Base-by-base conservation (phyloP, 2,797 vertebrate species). In the Limnodromus scolopaceus region DNA sequence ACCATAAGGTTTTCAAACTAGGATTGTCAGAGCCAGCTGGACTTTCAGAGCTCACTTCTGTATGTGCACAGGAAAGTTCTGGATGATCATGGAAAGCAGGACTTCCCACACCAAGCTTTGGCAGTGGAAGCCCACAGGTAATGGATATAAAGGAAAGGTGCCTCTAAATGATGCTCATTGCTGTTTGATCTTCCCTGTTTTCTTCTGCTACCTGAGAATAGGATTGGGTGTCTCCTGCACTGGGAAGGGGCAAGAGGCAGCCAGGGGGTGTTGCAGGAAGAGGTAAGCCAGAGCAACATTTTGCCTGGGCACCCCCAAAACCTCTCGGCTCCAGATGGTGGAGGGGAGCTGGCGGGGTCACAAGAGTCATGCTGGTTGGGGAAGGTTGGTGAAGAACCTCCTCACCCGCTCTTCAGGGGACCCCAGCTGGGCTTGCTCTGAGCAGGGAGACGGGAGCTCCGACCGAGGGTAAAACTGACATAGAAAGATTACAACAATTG, bases 321-420 rank as follows among this genome's bases (percentile, higher is more conserved):
- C 10, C 10, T 28, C 28, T 28, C 7, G 10, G 19, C 36, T 84
- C 7, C 0, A 1, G 41, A 24, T 0, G 3, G 25, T 0, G 4
- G 9, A 8, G 16, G 27, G 25, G 19, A 81, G 41, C 65, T 0
- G 4, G 12, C 3, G 14, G 43, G 2, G 13, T 66, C 77, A 49
- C 46, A 45, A 45, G 54, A 43, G 23, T 4, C 1, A 0, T 11
- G 34, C 38, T 27, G 27, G n/a, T 25, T 16, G 23, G 28, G 38
- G 16, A 41, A 75, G 30, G 13, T 1, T 5, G 13, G 24, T 27
- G 30, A 83, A 38, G 38, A 94, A 65, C 17, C 8, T 76, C 10
- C 25, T 43, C 0, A 0, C 1, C 14, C 27, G 36, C 71, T 83
- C 38, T 2, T 3, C 4, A 1, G 7, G 28, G 34, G 18, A 68